Base-by-base conservation (phyloP, 2,888 invertebrate species). In the Koerneria pararmatus region DNA sequence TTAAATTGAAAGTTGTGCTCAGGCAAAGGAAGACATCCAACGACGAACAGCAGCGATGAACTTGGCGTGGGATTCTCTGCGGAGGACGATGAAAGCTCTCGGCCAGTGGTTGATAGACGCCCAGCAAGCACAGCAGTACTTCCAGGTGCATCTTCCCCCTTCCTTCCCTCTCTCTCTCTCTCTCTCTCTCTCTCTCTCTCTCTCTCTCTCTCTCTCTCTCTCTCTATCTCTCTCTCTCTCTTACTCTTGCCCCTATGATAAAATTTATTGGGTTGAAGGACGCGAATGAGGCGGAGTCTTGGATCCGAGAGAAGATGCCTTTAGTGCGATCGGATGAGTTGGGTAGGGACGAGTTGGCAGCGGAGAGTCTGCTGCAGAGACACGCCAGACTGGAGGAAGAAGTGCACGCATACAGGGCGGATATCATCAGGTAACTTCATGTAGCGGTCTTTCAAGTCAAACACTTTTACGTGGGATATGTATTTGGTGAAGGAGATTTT, bases 201-300 rank as follows among this genome's bases (percentile, higher is more conserved):
- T n/a, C n/a, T n/a, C n/a, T n/a, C n/a, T n/a, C n/a, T n/a, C n/a
- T n/a, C n/a, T n/a, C n/a, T n/a, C n/a, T n/a, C n/a, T n/a, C n/a
- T n/a, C n/a, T n/a, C n/a, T n/a, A n/a, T n/a, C n/a, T n/a, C n/a
- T n/a, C n/a, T n/a, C n/a, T n/a, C n/a, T n/a, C n/a, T n/a, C n/a
- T n/a, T n/a, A n/a, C n/a, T n/a, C n/a, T n/a, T n/a, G n/a, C n/a
- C n/a, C n/a, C n/a, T n/a, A n/a, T n/a, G n/a, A n/a, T n/a, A n/a
- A n/a, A n/a, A n/a, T 1, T 24, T 3, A 27, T 11, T 46, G 22
- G 6, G 0, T 6, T 35, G 19, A 59, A 75, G 71, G 97, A 97
- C 85, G 94, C 95, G 0, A 95, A 97, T 85, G 97, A 97, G 83
- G 91, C 93, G 0, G 95, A 97, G 79, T 94, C 94, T 0, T 97